A percentile compares a stretch with the other conserved stretches of the same genome.
These are phyloP conservation scores for Varanus komodoensis DNA, from an alignment of 2,113 vertebrate genomes.

Conservation along the genomic window DNA sequence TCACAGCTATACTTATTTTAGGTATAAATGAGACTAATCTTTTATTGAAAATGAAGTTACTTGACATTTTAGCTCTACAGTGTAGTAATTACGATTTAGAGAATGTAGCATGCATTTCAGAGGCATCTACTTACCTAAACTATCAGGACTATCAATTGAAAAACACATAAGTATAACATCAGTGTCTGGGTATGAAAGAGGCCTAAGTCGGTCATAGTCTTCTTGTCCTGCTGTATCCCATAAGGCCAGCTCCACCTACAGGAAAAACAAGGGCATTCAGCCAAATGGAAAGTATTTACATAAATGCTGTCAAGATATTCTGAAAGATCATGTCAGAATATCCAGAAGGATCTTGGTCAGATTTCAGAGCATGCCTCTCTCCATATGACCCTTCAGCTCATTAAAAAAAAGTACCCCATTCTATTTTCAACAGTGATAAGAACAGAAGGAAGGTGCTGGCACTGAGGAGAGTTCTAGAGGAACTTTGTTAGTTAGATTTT, in stretches of 20 bases:
- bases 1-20: background rate
- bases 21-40: background rate
- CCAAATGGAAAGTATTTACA: slow-evolving; percentile 6
- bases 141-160: slow-evolving; percentile 99
- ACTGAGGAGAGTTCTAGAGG: background rate
- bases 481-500: background rate
- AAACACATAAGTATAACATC: slow-evolving; percentile 99
- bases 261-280: slow-evolving; percentile 43
- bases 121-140: slow-evolving; percentile 88
- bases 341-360: background rate
- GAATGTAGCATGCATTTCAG: background rate
- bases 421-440: background rate
- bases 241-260: slow-evolving; percentile 94
- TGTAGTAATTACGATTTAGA: background rate
- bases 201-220: slow-evolving; percentile 96
- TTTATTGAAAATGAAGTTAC: background rate
- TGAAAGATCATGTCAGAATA: background rate
- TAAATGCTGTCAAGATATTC: background rate
- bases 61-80: background rate
- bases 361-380: background rate
- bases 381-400: background rate
- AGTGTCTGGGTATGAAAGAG: slow-evolving; percentile 97
- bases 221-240: slow-evolving; percentile 99
- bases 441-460: background rate
- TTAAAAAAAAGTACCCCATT: background rate